Evolutionary conservation across 2,888 invertebrate genomes (phyloP), one percentile per base, ranked within the genome.

Genomic region (Eugnorisma glareosa): DNA sequence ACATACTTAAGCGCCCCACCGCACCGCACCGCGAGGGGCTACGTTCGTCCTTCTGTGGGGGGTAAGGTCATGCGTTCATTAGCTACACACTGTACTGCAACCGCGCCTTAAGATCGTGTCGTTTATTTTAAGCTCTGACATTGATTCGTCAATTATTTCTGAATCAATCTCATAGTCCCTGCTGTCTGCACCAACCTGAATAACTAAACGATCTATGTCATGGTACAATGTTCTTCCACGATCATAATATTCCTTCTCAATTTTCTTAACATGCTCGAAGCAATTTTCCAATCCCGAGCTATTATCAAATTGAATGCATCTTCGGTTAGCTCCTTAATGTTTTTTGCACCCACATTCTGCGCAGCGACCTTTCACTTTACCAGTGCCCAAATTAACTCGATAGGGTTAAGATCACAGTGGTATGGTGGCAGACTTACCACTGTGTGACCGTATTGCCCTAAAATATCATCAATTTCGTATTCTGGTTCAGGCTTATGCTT

Each of bases 331-430:
- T 63, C 13, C 28, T 35, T 64, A n/a, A 71, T 45, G 4, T 63
- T 21, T n/a, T 40, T 40, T 24, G 40, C 61, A 70, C 43, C 61
- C 24, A 71, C 43, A 71, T 71, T 64, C 10, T 24, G 54, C 21
- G n/a, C 37, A 68, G 68, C 68, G 10, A 57, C 57, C 69, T 69
- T 57, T 69, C 40, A 28, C 24, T 69, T 69, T 24, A 54, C 54
- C 2, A 28, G 21, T 69, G 37, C 37, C 69, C 54, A 54, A 57
- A 69, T 69, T 54, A 69, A 69, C 24, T 54, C 54, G 0, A 69
- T 69, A 5, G 28, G 28, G 1, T 70, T 70, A 24, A 70, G 40
- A 70, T 70, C 28, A 40, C 40, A 40, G 6, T 57, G 28, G 40
- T 59, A 70, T 3, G 69, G 28, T 28, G 59, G 54, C 8, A 70